These are phyloP conservation scores for Trichomycterus rosablanca DNA, from an alignment of 2,113 vertebrate genomes.

Conservation along the genomic window DNA sequence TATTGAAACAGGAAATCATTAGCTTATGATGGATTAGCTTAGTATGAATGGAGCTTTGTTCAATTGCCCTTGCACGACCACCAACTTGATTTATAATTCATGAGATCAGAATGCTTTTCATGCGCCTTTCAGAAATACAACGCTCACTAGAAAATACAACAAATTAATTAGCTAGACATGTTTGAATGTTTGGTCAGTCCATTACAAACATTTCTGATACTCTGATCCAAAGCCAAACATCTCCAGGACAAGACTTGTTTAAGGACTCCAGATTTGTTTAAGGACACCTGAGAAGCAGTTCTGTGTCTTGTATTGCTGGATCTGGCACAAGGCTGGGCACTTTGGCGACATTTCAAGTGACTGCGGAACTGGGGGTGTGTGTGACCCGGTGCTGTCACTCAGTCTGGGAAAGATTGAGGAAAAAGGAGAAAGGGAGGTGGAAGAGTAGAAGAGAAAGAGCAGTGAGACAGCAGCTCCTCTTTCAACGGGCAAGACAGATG, in stretches of 20 bases:
- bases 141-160: no score
- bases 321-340: conserved; percentile 27
- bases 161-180: no score
- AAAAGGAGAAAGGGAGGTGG: conserved; percentile 44
- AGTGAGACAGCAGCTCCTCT: conserved; percentile 46
- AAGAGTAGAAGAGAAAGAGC: conserved; percentile 35
- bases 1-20: conserved; percentile 28
- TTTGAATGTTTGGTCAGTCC: no score
- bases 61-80: background rate
- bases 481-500: conserved; percentile 59
- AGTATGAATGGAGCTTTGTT: conserved; percentile 15
- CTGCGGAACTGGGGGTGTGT: conserved; percentile 45
- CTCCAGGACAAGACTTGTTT: conserved; percentile 25
- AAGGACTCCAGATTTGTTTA: no score
- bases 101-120: background rate
- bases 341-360: conserved; percentile 47
- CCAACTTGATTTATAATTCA: conserved; percentile 23
- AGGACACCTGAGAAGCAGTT: conserved; percentile 44
- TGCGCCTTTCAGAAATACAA: no score
- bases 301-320: conserved; percentile 38
- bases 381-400: conserved; percentile 41
- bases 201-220: no score
- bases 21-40: conserved; percentile 36
- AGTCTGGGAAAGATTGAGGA: conserved; percentile 41
- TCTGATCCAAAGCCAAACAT: no score